Evolutionary conservation across 2,888 invertebrate genomes (phyloP), one percentile per base, ranked within the genome.

Genomic region (Nezara viridula): DNA sequence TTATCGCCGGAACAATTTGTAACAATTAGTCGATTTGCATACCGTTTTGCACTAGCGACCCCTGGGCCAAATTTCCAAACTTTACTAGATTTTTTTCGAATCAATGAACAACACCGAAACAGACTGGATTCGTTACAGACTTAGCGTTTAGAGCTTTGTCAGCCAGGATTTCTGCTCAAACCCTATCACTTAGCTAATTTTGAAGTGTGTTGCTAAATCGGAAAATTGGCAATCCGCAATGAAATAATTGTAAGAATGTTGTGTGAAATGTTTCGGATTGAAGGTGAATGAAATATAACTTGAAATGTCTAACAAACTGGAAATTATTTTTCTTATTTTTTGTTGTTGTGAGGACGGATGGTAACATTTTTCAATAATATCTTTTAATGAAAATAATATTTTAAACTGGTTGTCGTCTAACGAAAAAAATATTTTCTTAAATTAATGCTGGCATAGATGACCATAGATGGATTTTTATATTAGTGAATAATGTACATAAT

Each of bases 101-200:
- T n/a, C 85, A 85, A 47, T 85, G 47, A 85, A 85, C 50, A n/a
- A 47, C 85, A 47, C 50, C 27, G 85, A 50, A 32, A 47, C 47
- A 47, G 47, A 50, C 24, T 6, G 7, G 32, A 49, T 49, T 47
- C 27, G 85, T 24, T 85, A 27, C n/a, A 32, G 24, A 73, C 66
- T 73, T 73, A 73, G 7, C 66, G 19, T 37, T 37, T 73, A 73
- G 7, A 73, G 66, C 37, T 32, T 73, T 7, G 66, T 73, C 66
- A 73, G 66, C 19, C 19, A 37, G 66, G 32, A 73, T 73, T 73
- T 73, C 66, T 21, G 37, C 66, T 37, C 4, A 4, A 60, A 27
- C 60, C 14, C 27, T 16, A 4, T 14, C 66, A 6, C 32, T 37
- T 73, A 37, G 66, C 32, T 37, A 37, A 73, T 73, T 73, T 73